These are phyloP conservation scores for Perizoma flavofasciatum DNA, from an alignment of 2,888 invertebrate species.

Conservation along the genomic window DNA sequence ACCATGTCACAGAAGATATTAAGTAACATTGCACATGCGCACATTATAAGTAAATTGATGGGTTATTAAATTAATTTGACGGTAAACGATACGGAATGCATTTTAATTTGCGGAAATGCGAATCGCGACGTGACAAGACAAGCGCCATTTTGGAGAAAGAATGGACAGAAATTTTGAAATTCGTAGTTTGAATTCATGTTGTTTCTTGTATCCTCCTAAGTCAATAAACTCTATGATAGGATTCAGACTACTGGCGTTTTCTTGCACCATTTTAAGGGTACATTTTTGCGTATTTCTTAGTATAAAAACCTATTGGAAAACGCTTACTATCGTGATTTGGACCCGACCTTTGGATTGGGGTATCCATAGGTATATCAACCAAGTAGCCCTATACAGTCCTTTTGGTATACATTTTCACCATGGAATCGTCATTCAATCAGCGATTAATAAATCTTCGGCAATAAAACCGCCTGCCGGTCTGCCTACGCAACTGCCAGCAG, in stretches of 20 bases:
- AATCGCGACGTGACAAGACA: constrained; percentile 25
- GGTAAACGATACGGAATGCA: constrained; percentile 42
- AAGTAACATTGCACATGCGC: constrained; percentile 30
- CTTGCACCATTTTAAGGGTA: no score
- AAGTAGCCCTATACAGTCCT: no score
- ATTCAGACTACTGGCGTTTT: no score
- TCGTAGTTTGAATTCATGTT: no score
- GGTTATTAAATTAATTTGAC: constrained; percentile 46
- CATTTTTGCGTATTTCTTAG: no score
- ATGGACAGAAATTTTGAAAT: no score
- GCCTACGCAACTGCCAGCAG: neutral
- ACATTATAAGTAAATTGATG: constrained; percentile 42
- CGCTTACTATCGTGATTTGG: no score
- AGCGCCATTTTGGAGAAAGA: constrained; percentile 2
- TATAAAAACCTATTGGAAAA: no score
- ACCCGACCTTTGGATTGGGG: no score
- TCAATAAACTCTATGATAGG: no score
- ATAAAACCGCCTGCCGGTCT: neutral
- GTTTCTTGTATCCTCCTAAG: no score
- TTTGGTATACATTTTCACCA: neutral
- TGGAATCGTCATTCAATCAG: neutral
- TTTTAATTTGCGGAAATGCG: constrained; percentile 41
- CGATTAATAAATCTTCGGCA: constrained; percentile 5
- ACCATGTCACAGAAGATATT: constrained; percentile 29
- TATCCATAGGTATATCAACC: no score